Percentiles rank a stretch among this genome's conserved stretches.
These are phyloP conservation scores for Speoplatyrhinus poulsoni DNA, from an alignment of 2,113 vertebrate species.

Conservation along the genomic window DNA sequence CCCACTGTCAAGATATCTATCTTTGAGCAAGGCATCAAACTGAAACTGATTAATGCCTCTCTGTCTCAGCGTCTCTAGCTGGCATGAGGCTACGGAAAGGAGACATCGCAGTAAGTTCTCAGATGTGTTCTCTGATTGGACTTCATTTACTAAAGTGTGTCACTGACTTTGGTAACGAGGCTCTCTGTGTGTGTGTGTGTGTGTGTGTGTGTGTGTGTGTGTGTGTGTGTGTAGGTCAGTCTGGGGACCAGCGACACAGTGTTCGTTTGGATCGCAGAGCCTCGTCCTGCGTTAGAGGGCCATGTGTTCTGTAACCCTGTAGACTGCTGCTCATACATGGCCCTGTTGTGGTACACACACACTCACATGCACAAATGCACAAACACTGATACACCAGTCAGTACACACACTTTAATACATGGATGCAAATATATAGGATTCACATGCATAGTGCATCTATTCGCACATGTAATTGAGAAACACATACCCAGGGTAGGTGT, in stretches of 20 bases:
- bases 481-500: neutral
- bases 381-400: neutral
- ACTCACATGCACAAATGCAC: constrained; percentile 1
- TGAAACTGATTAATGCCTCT: neutral
- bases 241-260: constrained; percentile 95
- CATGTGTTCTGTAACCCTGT: constrained; percentile 90
- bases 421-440: neutral
- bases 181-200: constrained; percentile 8
- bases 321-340: constrained; percentile 84
- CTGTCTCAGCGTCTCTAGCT: constrained; percentile 86
- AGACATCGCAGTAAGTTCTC: constrained; percentile 88
- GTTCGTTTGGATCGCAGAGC: constrained; percentile 89
- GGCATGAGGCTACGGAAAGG: constrained; percentile 91
- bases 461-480: no score
- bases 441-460: neutral
- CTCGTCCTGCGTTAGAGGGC: constrained; percentile 85
- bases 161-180: neutral
- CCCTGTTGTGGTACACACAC: constrained; percentile 84
- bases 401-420: neutral
- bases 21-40: no score
- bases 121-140: neutral
- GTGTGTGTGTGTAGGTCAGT: constrained; percentile 51
- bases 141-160: neutral
- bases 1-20: neutral
- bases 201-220: constrained; percentile 22